Conservation (phyloP, 2,113 vertebrate species). For the Pedetes capensis region DNA sequence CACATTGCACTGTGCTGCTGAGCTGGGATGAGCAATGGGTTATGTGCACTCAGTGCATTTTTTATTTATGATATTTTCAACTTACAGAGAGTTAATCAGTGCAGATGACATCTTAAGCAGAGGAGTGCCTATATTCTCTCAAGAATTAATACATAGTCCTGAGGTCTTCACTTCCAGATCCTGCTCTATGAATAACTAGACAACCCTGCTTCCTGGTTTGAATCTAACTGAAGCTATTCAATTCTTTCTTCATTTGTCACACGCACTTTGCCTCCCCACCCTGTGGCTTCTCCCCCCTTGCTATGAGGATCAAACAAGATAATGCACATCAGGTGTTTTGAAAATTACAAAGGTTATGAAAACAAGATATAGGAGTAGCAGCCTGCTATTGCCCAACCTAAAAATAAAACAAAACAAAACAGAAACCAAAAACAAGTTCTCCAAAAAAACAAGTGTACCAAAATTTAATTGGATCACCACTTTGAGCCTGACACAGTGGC, state of each 20-base stretch:
- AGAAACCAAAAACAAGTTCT: too few species aligned
- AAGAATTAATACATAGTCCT: background rate
- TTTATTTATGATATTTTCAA: too few species aligned
- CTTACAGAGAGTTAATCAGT: background rate
- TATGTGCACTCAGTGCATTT: background rate
- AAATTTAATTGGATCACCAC: background rate
- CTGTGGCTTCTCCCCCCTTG: background rate
- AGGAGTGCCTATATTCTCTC: too few species aligned
- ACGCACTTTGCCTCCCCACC: accelerated
- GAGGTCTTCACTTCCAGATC: background rate
- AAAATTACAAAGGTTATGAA: background rate
- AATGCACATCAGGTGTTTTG: too few species aligned
- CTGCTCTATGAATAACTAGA: background rate
- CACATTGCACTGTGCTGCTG: background rate
- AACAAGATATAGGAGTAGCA: background rate
- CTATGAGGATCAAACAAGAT: background rate
- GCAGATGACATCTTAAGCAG: accelerated
- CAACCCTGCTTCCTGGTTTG: background rate
- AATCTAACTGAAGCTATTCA: background rate
- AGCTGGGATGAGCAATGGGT: background rate
- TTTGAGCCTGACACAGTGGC: too few species aligned
- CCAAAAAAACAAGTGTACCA: background rate
- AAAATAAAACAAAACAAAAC: too few species aligned
- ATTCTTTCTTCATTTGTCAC: background rate
- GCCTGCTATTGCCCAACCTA: background rate